Evolutionary conservation across 1,140 invertebrate genomes (phyloP).

Genomic region (Nasonia vitripennis): DNA sequence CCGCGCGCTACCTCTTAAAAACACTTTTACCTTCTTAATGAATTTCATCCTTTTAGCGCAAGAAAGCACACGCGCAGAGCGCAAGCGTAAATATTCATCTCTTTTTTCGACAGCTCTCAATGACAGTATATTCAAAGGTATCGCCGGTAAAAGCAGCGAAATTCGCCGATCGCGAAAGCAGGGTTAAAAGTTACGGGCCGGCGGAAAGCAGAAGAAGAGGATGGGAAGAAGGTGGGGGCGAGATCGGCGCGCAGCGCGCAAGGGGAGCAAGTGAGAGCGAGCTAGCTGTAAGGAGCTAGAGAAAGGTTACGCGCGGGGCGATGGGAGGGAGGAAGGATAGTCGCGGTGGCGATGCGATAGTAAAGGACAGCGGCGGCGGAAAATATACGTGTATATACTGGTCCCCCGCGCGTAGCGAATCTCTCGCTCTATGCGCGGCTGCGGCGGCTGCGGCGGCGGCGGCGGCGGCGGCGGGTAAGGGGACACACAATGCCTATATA

Average conservation of each 20-base stretch:
- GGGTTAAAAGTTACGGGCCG: not conserved
- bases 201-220: not conserved
- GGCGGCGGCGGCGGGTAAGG: conserved; percentile 60
- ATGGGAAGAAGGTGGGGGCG: not conserved
- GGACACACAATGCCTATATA: conserved; percentile 75
- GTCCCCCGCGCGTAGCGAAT: conserved; percentile 5
- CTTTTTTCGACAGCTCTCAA: too few species aligned
- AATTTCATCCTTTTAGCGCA: too few species aligned
- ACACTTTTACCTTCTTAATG: too few species aligned
- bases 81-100: too few species aligned
- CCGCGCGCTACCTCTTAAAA: too few species aligned
- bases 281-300: not conserved
- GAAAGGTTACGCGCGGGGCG: not conserved
- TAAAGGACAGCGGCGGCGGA: not conserved
- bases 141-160: too few species aligned
- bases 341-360: not conserved
- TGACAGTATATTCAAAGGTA: too few species aligned
- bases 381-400: not conserved
- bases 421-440: not conserved
- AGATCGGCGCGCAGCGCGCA: not conserved
- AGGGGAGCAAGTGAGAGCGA: not conserved
- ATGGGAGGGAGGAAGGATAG: not conserved
- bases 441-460: not conserved
- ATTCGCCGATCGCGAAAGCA: too few species aligned
- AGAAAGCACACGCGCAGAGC: too few species aligned